These are phyloP conservation scores for Venusia cambrica DNA, from an alignment of 2,888 invertebrate genomes.

Conservation along the genomic window DNA sequence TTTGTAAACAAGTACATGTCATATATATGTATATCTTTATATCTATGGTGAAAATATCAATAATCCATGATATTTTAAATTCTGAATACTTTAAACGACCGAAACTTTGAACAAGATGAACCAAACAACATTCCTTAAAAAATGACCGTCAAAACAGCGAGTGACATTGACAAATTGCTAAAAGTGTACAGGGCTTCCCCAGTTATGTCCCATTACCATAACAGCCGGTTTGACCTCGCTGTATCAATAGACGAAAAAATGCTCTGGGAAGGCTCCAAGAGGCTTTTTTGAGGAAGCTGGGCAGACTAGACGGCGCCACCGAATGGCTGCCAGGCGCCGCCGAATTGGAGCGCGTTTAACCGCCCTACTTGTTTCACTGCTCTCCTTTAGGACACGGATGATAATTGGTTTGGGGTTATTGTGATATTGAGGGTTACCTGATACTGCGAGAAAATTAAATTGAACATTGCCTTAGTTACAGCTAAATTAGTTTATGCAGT, in stretches of 20 bases:
- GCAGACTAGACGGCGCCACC: conserved; percentile 76
- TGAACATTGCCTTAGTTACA: background rate
- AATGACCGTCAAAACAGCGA: conserved; percentile 50
- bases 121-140: conserved; percentile 45
- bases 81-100: too few relatives aligned
- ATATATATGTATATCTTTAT: too few relatives aligned
- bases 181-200: conserved; percentile 62
- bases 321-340: conserved; percentile 55
- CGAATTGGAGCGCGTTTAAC: conserved; percentile 32
- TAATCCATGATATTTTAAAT: too few relatives aligned
- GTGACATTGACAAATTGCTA: conserved; percentile 72
- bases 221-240: conserved; percentile 68
- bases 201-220: conserved; percentile 68
- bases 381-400: conserved; percentile 12
- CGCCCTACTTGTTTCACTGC: conserved; percentile 21
- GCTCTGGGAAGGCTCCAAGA: conserved; percentile 73
- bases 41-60: too few relatives aligned
- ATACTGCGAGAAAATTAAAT: background rate
- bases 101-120: too few relatives aligned
- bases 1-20: too few relatives aligned
- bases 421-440: too few relatives aligned
- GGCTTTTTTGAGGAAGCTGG: conserved; percentile 46
- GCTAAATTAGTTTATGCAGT: background rate
- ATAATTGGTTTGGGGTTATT: conserved; percentile 16
- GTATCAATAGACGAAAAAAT: conserved; percentile 69